Conservation (phyloP, 2,888 invertebrate genomes). For the Euspilapteryx auroguttella region DNA sequence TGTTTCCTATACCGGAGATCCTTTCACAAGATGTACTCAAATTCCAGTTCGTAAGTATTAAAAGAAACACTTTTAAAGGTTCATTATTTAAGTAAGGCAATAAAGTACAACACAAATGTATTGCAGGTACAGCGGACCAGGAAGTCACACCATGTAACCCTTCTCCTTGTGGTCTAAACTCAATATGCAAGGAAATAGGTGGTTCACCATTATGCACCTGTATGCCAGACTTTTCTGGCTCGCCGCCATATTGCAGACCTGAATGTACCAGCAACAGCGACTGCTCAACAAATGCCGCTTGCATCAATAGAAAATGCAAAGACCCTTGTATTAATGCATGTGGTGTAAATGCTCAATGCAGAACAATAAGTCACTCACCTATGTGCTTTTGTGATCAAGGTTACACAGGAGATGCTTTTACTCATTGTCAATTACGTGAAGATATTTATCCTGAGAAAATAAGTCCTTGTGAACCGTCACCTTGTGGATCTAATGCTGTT, state of each 20-base stretch:
- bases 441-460: slow-evolving; percentile 33
- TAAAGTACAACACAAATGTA: too few relatives aligned
- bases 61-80: too few relatives aligned
- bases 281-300: slow-evolving; percentile 66
- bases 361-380: slow-evolving; percentile 73
- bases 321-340: slow-evolving; percentile 73
- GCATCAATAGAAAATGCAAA: slow-evolving; percentile 66
- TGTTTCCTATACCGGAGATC: slow-evolving; percentile 70
- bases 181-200: slow-evolving; percentile 60
- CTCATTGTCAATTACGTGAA: slow-evolving; percentile 53
- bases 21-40: slow-evolving; percentile 70
- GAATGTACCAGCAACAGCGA: slow-evolving; percentile 73
- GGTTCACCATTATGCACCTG: slow-evolving; percentile 71
- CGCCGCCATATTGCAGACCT: slow-evolving; percentile 77
- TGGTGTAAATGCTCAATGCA: slow-evolving; percentile 70
- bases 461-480: slow-evolving; percentile 64
- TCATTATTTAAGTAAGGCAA: too few relatives aligned
- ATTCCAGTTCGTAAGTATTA: slow-evolving; percentile 38
- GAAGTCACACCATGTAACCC: slow-evolving; percentile 67
- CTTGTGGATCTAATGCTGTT: slow-evolving; percentile 66
- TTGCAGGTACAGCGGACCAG: too few relatives aligned
- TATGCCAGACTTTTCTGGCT: slow-evolving; percentile 66
- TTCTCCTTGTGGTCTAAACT: slow-evolving; percentile 69
- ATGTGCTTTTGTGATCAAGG: slow-evolving; percentile 71
- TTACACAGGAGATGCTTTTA: slow-evolving; percentile 71